Percentiles rank a stretch among this genome's conserved stretches.
Evolutionary conservation across 2,888 invertebrate genomes (phyloP).

Genomic region (Crematogaster levior): DNA sequence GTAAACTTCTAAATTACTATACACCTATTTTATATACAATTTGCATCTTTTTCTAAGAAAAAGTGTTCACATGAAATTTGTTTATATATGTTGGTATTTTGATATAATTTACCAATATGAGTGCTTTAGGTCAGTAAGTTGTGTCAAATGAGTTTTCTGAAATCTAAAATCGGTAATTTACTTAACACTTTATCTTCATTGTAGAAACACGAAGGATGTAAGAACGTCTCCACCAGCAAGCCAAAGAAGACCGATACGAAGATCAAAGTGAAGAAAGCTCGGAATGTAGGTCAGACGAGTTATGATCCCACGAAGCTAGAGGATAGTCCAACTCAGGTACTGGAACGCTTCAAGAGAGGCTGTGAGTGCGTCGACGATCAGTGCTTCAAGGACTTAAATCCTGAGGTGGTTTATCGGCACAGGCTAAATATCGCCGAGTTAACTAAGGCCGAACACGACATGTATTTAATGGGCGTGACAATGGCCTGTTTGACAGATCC

Average conservation of each 20-base stretch:
- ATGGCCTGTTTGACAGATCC: constrained; percentile 92
- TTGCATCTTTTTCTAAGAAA: not conserved
- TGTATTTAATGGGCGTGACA: constrained; percentile 94
- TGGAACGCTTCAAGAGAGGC: constrained; percentile 90
- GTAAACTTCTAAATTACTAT: constrained; percentile 40
- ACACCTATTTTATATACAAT: not conserved
- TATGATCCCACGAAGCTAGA: constrained; percentile 90
- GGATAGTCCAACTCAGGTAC: constrained; percentile 90
- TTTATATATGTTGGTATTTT: not conserved
- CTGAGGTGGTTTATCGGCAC: constrained; percentile 92
- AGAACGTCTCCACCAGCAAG: constrained; percentile 81
- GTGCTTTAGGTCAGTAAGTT: not conserved
- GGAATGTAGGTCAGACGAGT: constrained; percentile 84
- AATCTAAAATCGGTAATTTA: not conserved
- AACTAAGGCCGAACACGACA: constrained; percentile 93
- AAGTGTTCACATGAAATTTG: not conserved
- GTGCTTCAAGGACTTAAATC: constrained; percentile 91
- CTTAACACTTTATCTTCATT: constrained; percentile 61
- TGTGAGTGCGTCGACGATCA: constrained; percentile 92
- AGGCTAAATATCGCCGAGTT: constrained; percentile 92
- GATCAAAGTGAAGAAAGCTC: constrained; percentile 87
- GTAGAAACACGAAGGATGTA: constrained; percentile 77
- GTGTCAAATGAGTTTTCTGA: not conserved
- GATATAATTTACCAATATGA: not conserved
- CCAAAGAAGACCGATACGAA: constrained; percentile 85